A percentile compares a stretch with the other conserved stretches of the same genome.
phyloP scores from a whole-genome alignment of 2,113 vertebrate genomes.

The Plecturocebus donacophilus region DNA sequence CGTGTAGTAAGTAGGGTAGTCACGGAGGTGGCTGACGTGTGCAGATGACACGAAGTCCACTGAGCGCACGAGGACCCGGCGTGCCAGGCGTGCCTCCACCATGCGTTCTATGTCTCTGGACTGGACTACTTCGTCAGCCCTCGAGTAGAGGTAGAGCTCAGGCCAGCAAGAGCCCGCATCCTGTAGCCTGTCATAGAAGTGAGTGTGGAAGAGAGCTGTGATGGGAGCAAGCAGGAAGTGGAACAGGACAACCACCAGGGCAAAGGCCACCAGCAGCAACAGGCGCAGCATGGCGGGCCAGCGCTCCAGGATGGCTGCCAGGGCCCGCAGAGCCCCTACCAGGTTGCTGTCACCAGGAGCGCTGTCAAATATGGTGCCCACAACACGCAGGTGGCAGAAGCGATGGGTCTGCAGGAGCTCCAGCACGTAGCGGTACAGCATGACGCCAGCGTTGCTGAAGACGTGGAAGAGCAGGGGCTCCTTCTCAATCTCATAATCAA shows the following conservation, averaged over 20 bases:
- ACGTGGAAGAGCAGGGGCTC: constrained; percentile 94
- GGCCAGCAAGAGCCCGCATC: constrained; percentile 90
- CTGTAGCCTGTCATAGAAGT: constrained; percentile 92
- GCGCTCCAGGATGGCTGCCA: constrained; percentile 86
- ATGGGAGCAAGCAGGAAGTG: constrained; percentile 90
- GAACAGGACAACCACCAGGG: constrained; percentile 84
- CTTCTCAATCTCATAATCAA: constrained; percentile 92
- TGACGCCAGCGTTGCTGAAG: constrained; percentile 96
- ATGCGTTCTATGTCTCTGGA: constrained; percentile 89
- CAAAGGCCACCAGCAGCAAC: constrained; percentile 86
- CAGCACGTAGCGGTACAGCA: constrained; percentile 96
- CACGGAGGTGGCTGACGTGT: constrained; percentile 92
- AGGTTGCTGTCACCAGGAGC: constrained; percentile 92
- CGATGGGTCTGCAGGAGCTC: constrained; percentile 88
- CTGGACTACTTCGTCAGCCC: constrained; percentile 88
- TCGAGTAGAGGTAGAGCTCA: constrained; percentile 95
- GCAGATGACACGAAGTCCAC: constrained; percentile 92
- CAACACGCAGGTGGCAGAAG: constrained; percentile 88
- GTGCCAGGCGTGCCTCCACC: constrained; percentile 83
- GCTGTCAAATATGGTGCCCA: constrained; percentile 94
- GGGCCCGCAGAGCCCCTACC: constrained; percentile 89
- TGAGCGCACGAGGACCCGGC: constrained; percentile 84
- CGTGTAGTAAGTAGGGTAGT: constrained; percentile 91
- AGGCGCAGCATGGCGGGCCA: constrained; percentile 84
- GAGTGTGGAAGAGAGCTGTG: constrained; percentile 92